Conservation (phyloP, 2,797 vertebrate genomes). For the Tragelaphus oryx region DNA sequence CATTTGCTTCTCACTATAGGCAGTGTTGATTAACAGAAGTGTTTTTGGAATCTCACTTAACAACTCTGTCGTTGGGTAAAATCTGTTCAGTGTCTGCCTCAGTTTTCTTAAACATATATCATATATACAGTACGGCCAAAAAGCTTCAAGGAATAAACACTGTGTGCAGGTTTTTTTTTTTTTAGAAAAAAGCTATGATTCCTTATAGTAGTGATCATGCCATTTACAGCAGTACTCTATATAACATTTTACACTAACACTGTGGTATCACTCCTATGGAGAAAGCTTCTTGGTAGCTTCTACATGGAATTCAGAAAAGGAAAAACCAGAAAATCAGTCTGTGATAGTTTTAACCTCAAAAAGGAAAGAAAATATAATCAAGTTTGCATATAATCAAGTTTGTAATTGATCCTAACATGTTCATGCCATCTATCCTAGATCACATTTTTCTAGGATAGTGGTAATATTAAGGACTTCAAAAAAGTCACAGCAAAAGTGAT, state of each 20-base stretch:
- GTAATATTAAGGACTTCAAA: neutral
- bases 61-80: neutral
- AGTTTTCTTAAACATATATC: constrained; percentile 10
- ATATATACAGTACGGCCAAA: neutral
- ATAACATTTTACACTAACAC: neutral
- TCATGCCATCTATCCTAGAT: neutral
- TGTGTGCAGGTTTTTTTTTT: neutral
- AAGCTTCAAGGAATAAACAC: neutral
- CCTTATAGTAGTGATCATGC: neutral
- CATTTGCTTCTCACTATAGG: neutral
- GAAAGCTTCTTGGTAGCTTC: neutral
- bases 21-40: neutral
- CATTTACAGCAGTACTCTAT: neutral
- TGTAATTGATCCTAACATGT: neutral
- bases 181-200: neutral
- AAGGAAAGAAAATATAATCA: neutral
- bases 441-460: neutral
- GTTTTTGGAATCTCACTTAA: neutral
- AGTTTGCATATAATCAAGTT: neutral
- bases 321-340: neutral
- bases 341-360: neutral
- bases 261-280: neutral
- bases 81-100: neutral
- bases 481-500: neutral
- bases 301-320: neutral